Evolutionary conservation across 2,797 vertebrate species (phyloP).

Genomic region (Lithobates sylvaticus): DNA sequence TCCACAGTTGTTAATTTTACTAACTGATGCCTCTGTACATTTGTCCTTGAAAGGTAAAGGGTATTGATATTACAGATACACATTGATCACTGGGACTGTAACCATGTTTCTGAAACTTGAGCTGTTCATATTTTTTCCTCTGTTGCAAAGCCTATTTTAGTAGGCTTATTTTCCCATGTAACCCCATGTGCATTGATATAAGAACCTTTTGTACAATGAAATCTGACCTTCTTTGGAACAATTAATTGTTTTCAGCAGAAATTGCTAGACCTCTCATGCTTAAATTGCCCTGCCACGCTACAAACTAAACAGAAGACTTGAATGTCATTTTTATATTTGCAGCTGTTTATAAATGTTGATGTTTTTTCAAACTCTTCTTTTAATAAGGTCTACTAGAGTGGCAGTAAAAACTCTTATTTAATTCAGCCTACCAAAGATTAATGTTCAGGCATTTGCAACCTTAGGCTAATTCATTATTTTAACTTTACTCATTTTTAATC

Average conservation of each 20-base stretch:
- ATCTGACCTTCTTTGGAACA: slow-evolving; percentile 19
- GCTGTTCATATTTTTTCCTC: background rate
- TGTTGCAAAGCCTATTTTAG: slow-evolving; percentile 5
- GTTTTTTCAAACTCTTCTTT: background rate
- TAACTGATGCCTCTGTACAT: background rate
- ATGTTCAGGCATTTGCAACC: background rate
- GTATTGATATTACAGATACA: background rate
- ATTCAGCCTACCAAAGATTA: background rate
- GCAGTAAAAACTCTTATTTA: background rate
- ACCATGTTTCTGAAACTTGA: background rate
- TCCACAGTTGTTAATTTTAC: background rate
- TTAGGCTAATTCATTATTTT: background rate
- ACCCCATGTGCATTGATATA: slow-evolving; percentile 1
- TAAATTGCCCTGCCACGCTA: background rate
- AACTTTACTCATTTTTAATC: background rate
- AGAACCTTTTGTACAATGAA: slow-evolving; percentile 36
- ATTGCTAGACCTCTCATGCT: background rate
- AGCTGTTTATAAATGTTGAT: background rate
- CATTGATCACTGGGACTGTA: background rate
- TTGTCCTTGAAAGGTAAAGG: background rate
- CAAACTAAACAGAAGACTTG: no score
- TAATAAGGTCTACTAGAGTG: background rate
- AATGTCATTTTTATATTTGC: background rate
- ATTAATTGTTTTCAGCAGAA: slow-evolving; percentile 11
- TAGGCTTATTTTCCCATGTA: slow-evolving; percentile 4